Conservation (phyloP, 1,140 invertebrate genomes). For the Hermetia illucens region DNA sequence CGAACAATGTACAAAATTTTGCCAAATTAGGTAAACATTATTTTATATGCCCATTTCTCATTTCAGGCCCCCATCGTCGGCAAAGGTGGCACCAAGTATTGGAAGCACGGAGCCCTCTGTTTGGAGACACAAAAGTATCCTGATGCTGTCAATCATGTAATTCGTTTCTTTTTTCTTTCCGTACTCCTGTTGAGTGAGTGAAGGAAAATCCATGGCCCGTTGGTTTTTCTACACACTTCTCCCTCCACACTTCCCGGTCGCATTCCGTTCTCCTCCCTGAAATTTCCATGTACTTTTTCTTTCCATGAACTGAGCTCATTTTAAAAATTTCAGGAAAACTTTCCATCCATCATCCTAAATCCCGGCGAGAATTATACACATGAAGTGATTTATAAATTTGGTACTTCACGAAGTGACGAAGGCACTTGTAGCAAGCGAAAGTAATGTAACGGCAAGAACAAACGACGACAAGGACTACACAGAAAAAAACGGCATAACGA, state of each 20-base stretch:
- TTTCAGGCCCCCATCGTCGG: constrained; percentile 36
- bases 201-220: constrained; percentile 8
- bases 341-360: constrained; percentile 54
- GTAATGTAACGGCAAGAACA: no score
- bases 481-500: no score
- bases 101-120: constrained; percentile 69
- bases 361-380: constrained; percentile 57
- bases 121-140: constrained; percentile 89
- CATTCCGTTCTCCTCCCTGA: no score
- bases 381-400: constrained; percentile 42
- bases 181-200: constrained; percentile 1
- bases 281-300: constrained; percentile 4
- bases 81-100: constrained; percentile 54
- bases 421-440: no score
- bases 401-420: constrained; percentile 12
- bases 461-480: no score
- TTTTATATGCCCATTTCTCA: not conserved
- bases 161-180: constrained; percentile 11
- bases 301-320: constrained; percentile 10
- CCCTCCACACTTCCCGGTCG: constrained; percentile 1
- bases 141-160: constrained; percentile 73
- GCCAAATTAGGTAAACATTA: not conserved
- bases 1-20: not conserved
- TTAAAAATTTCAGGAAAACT: constrained; percentile 40
- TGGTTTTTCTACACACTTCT: constrained; percentile 1